Percentiles rank a stretch among this genome's conserved stretches.
These are phyloP conservation scores for Prinia subflava DNA, from an alignment of 2,113 vertebrate genomes.

Conservation along the genomic window DNA sequence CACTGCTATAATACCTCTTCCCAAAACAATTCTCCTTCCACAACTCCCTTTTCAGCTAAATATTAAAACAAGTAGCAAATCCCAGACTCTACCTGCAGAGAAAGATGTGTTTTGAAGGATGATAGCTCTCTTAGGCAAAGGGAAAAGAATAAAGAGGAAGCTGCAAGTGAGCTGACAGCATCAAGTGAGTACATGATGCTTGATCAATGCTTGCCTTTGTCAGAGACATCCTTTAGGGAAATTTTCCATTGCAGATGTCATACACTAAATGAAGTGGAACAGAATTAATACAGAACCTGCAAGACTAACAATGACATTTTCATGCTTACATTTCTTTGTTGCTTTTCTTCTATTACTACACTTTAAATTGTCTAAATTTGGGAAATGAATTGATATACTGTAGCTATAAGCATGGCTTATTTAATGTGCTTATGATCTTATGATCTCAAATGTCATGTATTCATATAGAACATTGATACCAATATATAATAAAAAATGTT, in stretches of 20 bases:
- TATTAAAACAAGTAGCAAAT: slow-evolving; percentile 7
- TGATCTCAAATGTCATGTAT: neutral
- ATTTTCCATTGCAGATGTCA: slow-evolving; percentile 34
- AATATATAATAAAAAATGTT: neutral
- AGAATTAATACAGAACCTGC: slow-evolving; percentile 27
- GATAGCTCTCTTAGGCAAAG: slow-evolving; percentile 6
- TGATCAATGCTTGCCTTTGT: slow-evolving; percentile 47
- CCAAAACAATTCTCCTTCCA: neutral
- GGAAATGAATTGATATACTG: neutral
- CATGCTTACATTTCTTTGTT: neutral
- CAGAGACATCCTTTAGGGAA: slow-evolving; percentile 35
- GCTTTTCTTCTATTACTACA: neutral
- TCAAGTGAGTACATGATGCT: neutral
- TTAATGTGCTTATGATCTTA: neutral
- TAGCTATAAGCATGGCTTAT: neutral
- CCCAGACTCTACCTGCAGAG: neutral
- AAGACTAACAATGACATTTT: slow-evolving; percentile 13
- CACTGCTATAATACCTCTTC: neutral
- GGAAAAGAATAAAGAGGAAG: slow-evolving; percentile 26
- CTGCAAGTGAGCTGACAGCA: slow-evolving; percentile 7
- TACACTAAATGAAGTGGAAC: slow-evolving; percentile 12
- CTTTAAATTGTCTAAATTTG: neutral
- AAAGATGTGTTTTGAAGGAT: slow-evolving; percentile 1
- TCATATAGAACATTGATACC: neutral
- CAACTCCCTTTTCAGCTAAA: neutral